Evolutionary conservation across 2,888 invertebrate genomes (phyloP).

Genomic region (Heliconius sara): DNA sequence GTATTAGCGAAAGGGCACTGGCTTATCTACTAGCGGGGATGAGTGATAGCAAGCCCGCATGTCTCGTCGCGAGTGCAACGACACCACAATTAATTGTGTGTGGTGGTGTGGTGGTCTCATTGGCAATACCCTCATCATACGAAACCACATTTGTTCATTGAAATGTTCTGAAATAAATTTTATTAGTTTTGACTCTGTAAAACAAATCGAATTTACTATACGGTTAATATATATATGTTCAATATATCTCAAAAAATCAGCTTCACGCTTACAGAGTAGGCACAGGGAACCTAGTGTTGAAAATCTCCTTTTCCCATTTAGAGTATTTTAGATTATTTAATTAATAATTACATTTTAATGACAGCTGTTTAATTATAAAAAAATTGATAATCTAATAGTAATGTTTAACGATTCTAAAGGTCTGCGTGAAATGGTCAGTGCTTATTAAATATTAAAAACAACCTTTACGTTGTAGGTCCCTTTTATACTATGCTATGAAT

Average conservation of each 20-base stretch:
- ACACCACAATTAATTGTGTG: constrained; percentile 52
- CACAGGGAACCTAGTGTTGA: too few species aligned
- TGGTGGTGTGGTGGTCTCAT: constrained; percentile 56
- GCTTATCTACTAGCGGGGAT: constrained; percentile 57
- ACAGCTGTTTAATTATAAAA: not conserved
- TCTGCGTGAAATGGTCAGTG: not conserved
- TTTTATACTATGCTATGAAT: constrained; percentile 12
- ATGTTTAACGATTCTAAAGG: not conserved
- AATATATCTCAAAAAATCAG: too few species aligned
- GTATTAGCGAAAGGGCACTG: constrained; percentile 51
- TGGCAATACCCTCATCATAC: constrained; percentile 59
- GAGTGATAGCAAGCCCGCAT: constrained; percentile 65
- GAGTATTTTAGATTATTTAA: too few species aligned
- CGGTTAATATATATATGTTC: too few species aligned
- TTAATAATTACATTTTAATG: too few species aligned
- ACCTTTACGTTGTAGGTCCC: not conserved
- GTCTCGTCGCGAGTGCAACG: constrained; percentile 52
- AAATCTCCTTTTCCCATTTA: too few species aligned
- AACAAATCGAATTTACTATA: too few species aligned
- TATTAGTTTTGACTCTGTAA: not conserved
- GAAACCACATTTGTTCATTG: constrained; percentile 46
- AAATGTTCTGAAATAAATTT: constrained; percentile 25
- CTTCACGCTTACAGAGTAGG: too few species aligned
- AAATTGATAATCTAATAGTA: not conserved
- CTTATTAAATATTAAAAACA: constrained; percentile 8